phyloP scores from a whole-genome alignment of 1,140 invertebrate species.

The Theocolax elegans region DNA sequence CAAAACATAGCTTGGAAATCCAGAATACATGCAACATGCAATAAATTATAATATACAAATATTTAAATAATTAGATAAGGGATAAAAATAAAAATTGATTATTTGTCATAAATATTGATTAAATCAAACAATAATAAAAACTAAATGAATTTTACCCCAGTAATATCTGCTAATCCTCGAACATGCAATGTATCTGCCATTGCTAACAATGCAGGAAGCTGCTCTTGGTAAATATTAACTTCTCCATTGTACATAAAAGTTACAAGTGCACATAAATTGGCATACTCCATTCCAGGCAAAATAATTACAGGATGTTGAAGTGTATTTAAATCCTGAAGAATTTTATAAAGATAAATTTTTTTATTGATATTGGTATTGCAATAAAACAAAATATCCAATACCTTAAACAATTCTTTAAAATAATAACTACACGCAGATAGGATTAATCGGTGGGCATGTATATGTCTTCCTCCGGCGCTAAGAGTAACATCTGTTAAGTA shows the following conservation, averaged over 20 bases:
- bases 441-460: constrained; percentile 88
- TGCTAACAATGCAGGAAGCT: constrained; percentile 82
- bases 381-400: constrained; percentile 46
- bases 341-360: constrained; percentile 5
- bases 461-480: constrained; percentile 81
- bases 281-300: constrained; percentile 82
- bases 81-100: too few species aligned
- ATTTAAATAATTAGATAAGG: too few species aligned
- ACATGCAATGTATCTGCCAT: constrained; percentile 88
- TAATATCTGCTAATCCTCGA: constrained; percentile 85
- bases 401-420: constrained; percentile 90
- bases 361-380: constrained; percentile 2
- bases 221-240: constrained; percentile 86
- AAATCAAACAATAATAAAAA: constrained; percentile 7
- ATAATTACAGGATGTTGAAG: constrained; percentile 86
- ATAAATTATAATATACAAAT: background rate
- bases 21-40: constrained; percentile 40
- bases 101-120: background rate
- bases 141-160: constrained; percentile 68
- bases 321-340: constrained; percentile 73
- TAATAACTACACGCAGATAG: constrained; percentile 92
- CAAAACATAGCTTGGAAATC: constrained; percentile 20
- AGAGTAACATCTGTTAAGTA: constrained; percentile 91
- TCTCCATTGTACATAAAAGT: constrained; percentile 94
- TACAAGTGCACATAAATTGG: constrained; percentile 83